phyloP scores from a whole-genome alignment of 2,797 vertebrate genomes.

The Phylloscopus collybita region DNA sequence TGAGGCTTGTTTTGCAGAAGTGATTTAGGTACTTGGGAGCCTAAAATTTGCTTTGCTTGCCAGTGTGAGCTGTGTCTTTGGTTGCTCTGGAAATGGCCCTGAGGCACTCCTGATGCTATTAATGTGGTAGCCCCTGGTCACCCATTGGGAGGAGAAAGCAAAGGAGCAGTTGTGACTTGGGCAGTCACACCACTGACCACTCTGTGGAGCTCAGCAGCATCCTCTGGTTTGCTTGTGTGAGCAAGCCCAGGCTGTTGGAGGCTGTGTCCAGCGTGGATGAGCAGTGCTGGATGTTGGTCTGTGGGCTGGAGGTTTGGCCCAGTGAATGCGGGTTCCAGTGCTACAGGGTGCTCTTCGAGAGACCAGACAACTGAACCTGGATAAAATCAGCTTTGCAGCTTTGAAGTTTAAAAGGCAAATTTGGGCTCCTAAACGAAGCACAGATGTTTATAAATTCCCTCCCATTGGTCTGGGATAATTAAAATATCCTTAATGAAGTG shows the following conservation, averaged over 20 bases:
- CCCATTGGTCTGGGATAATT: constrained; percentile 61
- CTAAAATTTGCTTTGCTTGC: background rate
- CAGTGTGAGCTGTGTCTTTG: background rate
- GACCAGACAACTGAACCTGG: constrained; percentile 70
- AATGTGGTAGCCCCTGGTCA: background rate
- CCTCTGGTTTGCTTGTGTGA: background rate
- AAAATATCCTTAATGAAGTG: constrained; percentile 68
- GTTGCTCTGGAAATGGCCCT: background rate
- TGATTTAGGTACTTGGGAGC: background rate
- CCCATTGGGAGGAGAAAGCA: background rate
- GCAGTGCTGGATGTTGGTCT: background rate
- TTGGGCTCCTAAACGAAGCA: constrained; percentile 60
- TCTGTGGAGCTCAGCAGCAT: background rate
- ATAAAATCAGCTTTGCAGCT: constrained; percentile 65
- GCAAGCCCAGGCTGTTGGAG: background rate
- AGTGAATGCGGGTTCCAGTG: background rate
- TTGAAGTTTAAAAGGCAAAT: constrained; percentile 71
- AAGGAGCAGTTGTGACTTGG: background rate
- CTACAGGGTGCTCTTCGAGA: rapidly evolving
- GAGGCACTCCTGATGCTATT: background rate
- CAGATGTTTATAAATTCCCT: constrained; percentile 70
- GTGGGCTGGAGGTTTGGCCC: background rate
- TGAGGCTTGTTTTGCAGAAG: background rate
- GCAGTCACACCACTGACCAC: background rate
- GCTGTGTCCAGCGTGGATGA: background rate